Base-by-base conservation (phyloP, 2,113 vertebrate species). In the Rhizomys pruinosus region DNA sequence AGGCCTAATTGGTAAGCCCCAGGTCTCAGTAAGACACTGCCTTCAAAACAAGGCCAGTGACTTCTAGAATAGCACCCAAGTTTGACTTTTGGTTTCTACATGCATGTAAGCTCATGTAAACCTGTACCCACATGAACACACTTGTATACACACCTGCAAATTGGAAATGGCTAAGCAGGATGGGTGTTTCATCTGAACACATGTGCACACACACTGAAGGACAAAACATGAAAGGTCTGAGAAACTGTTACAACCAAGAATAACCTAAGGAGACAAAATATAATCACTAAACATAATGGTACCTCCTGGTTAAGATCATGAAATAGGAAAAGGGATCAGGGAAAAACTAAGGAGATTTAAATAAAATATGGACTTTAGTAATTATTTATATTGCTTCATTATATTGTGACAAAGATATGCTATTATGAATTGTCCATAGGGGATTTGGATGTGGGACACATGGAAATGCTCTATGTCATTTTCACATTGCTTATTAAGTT, bases 221-320 rank as follows among this genome's bases (percentile, higher is more conserved):
- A 17, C n/a, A 69, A 68, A 69, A 78, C 23, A 64, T 78, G 42
- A 37, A 74, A 74, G 74, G 39, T 74, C 61, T 52, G 17, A 89
- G 59, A 81, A 80, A 73, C 42, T 80, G 34, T 90, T 52, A 95
- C 52, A 87, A 55, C 12, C 39, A 69, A 74, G 74, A 90, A 6
- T 76, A 86, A 52, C 76, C 22, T 69, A 44, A 52, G 22, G 52
- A 81, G n/a, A 42, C 9, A 57, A 64, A 44, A 25, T 87, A 4
- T n/a, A 64, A 55, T 78, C 64, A 80, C 44, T 80, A 86, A 86
- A 85, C 92, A 25, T 93, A 80, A 76, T 42, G 9, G 44, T 22
- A 47, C 78, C 4, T 76, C 39, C 27, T 86, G 20, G 39, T 25
- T 86, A 37, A 37, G 34, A 74, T 89, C 47, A 66, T 90, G 25